A percentile compares a stretch with the other conserved stretches of the same genome.
These are phyloP conservation scores for Ochotona princeps DNA, from an alignment of 2,113 vertebrate species.

Conservation along the genomic window DNA sequence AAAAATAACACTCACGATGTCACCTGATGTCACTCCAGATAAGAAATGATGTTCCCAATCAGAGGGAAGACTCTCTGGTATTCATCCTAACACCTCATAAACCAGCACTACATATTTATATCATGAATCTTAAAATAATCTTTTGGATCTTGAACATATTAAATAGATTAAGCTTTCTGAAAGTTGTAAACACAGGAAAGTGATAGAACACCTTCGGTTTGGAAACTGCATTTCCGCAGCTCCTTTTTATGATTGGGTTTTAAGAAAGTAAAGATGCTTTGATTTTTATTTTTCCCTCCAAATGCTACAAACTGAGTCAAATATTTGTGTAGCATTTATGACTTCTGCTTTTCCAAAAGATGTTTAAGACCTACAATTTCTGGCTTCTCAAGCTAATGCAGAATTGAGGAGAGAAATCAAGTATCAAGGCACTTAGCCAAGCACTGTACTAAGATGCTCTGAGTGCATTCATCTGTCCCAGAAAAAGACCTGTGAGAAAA, in stretches of 20 bases:
- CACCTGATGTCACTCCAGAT: conserved; percentile 72
- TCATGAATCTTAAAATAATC: conserved; percentile 72
- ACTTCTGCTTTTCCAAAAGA: neutral
- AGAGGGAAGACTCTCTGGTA: conserved; percentile 46
- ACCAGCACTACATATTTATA: conserved; percentile 70
- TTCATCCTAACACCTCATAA: conserved; percentile 56
- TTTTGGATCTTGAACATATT: conserved; percentile 72
- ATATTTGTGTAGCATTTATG: neutral
- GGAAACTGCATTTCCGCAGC: neutral
- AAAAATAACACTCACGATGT: conserved; percentile 78
- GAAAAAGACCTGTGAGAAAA: neutral
- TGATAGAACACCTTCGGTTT: conserved; percentile 12
- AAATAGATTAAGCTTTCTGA: conserved; percentile 65
- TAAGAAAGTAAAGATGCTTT: conserved; percentile 36
- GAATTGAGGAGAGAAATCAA: neutral
- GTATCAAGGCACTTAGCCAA: neutral
- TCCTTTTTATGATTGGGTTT: neutral
- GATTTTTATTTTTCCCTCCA: neutral
- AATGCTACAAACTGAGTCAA: neutral
- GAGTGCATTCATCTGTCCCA: conserved; percentile 36
- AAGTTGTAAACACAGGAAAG: conserved; percentile 61
- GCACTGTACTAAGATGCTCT: neutral
- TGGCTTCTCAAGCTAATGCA: neutral
- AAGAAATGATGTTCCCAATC: conserved; percentile 67
- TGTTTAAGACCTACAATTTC: neutral